Evolutionary conservation across 2,888 invertebrate genomes (phyloP).

Genomic region (Diarsia mendica): DNA sequence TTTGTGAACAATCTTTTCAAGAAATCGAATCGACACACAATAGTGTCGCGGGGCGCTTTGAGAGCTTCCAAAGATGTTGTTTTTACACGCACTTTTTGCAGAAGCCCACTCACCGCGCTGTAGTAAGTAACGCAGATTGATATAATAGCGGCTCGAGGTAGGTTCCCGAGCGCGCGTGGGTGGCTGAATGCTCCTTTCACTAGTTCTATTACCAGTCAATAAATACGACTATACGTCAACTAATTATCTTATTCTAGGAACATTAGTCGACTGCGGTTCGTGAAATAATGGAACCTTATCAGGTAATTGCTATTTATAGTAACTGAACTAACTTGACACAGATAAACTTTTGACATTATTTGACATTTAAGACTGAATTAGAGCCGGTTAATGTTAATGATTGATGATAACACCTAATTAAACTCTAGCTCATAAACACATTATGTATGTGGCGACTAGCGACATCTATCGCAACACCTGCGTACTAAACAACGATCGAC

Average conservation of each 20-base stretch:
- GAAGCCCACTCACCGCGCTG: slow-evolving; percentile 26
- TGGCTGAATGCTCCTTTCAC: slow-evolving; percentile 58
- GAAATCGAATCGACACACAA: slow-evolving; percentile 63
- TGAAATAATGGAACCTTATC: slow-evolving; percentile 40
- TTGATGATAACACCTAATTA: neutral
- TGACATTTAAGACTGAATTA: slow-evolving; percentile 21
- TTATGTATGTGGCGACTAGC: too few species aligned
- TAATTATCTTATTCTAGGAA: slow-evolving; percentile 55
- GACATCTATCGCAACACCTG: too few species aligned
- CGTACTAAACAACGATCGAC: too few species aligned
- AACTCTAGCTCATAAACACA: neutral
- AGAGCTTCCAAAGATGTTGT: slow-evolving; percentile 47
- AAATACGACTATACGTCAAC: slow-evolving; percentile 46
- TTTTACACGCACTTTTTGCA: slow-evolving; percentile 40
- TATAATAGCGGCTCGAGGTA: slow-evolving; percentile 17
- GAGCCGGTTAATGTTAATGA: slow-evolving; percentile 10
- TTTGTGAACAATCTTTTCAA: slow-evolving; percentile 68
- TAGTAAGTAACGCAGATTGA: slow-evolving; percentile 29
- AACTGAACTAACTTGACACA: slow-evolving; percentile 11
- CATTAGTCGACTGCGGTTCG: slow-evolving; percentile 22
- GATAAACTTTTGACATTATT: slow-evolving; percentile 44
- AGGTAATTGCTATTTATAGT: slow-evolving; percentile 32
- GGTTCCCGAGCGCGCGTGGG: slow-evolving; percentile 42
- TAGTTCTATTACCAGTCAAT: slow-evolving; percentile 47
- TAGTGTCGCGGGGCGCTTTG: slow-evolving; percentile 37